phyloP scores from a whole-genome alignment of 2,113 vertebrate species.

The Malurus elegans region DNA sequence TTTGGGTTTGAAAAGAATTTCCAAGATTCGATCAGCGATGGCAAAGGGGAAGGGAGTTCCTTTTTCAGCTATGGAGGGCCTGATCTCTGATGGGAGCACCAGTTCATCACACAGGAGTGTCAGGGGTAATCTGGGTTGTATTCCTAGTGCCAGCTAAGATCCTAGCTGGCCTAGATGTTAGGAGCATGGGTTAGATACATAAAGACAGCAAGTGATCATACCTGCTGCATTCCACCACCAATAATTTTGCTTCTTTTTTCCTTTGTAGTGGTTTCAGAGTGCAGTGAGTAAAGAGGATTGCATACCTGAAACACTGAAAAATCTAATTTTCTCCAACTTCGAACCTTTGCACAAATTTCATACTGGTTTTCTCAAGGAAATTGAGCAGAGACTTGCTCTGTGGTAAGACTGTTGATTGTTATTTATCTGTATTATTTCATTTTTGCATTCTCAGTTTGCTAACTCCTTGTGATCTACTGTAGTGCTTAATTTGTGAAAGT shows the following conservation, averaged over 20 bases:
- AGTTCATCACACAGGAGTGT: neutral
- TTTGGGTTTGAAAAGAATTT: neutral
- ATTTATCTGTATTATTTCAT: neutral
- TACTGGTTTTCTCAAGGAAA: conserved; percentile 93
- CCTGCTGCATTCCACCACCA: neutral
- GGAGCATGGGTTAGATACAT: neutral
- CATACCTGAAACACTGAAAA: conserved; percentile 86
- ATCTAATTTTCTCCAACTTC: conserved; percentile 86
- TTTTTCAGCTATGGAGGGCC: neutral
- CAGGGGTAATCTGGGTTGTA: neutral
- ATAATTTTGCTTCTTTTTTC: conserved; percentile 1
- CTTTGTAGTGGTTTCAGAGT: conserved; percentile 86
- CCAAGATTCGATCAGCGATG: neutral
- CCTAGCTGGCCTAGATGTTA: neutral
- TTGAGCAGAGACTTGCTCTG: conserved; percentile 90
- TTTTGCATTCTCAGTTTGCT: neutral
- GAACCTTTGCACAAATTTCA: conserved; percentile 96
- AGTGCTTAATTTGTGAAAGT: neutral
- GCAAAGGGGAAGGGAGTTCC: neutral
- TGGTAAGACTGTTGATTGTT: conserved; percentile 81
- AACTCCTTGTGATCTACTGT: neutral
- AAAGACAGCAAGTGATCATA: neutral
- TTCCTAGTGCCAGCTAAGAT: neutral
- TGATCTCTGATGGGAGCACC: neutral
- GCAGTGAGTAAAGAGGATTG: conserved; percentile 84